Evolutionary conservation across 2,113 vertebrate genomes (phyloP).

Genomic region (Argyrosomus japonicus): DNA sequence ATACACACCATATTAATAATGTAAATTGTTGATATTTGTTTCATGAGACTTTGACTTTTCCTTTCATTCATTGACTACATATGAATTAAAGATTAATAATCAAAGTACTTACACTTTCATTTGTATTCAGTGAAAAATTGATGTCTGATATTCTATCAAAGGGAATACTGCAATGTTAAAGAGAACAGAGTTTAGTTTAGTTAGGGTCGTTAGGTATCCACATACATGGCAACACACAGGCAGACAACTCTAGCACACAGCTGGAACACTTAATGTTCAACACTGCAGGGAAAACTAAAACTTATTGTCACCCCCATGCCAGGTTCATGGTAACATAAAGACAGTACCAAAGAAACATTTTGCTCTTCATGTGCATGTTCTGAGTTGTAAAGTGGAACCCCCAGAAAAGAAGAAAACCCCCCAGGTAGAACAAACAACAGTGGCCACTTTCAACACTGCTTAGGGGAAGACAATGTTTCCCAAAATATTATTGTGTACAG

Average conservation of each 20-base stretch:
- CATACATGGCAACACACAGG: constrained; percentile 39
- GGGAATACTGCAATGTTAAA: constrained; percentile 92
- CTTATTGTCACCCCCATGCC: not conserved
- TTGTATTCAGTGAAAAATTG: constrained; percentile 99
- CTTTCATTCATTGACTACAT: not conserved
- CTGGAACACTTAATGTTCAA: constrained; percentile 1
- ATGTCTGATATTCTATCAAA: constrained; percentile 99
- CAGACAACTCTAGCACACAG: constrained; percentile 18
- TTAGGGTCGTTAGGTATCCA: constrained; percentile 63
- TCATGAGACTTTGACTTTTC: not conserved
- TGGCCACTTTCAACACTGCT: not conserved
- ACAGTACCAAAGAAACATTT: not conserved
- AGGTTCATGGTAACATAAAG: not conserved
- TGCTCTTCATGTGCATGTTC: not conserved
- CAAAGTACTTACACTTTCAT: constrained; percentile 96
- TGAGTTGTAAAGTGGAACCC: not conserved
- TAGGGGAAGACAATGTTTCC: not conserved
- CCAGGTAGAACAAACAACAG: not conserved
- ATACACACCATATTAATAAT: not conserved
- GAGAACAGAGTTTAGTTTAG: constrained; percentile 79
- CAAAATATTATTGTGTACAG: not conserved
- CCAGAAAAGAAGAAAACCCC: too few species aligned
- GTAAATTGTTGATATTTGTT: constrained; percentile 2
- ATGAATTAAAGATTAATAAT: constrained; percentile 55
- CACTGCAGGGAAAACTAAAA: not conserved